phyloP scores from a whole-genome alignment of 2,113 vertebrate genomes.

The Morone saxatilis region DNA sequence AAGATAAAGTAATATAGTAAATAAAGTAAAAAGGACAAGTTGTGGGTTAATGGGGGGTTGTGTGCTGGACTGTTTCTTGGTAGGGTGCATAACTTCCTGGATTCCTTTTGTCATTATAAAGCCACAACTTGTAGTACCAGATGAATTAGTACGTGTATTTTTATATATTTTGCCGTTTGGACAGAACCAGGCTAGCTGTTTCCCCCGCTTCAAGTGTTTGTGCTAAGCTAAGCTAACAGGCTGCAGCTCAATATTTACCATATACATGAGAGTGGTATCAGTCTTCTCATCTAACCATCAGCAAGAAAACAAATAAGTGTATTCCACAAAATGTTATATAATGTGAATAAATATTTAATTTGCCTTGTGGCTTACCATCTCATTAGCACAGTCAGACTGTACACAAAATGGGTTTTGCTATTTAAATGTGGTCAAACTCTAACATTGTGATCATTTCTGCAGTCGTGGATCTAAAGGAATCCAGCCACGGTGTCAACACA shows the following conservation, averaged over 20 bases:
- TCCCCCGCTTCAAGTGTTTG: not conserved
- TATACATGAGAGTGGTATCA: not conserved
- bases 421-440: constrained; percentile 2
- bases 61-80: too few relatives aligned
- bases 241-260: not conserved
- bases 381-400: not conserved
- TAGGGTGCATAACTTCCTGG: too few relatives aligned
- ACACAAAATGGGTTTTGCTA: not conserved
- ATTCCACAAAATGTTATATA: too few relatives aligned
- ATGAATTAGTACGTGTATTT: too few relatives aligned
- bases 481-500: not conserved
- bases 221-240: not conserved
- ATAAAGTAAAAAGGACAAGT: too few relatives aligned
- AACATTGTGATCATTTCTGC: not conserved
- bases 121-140: too few relatives aligned
- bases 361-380: not conserved
- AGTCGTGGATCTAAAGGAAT: not conserved
- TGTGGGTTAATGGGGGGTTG: too few relatives aligned
- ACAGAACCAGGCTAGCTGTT: not conserved
- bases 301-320: not conserved
- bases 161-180: too few relatives aligned
- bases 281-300: not conserved
- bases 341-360: not conserved
- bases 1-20: too few relatives aligned
- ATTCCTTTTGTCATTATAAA: too few relatives aligned